Base-by-base conservation (phyloP, 1,140 invertebrate species). In the Drosophila ironensis region DNA sequence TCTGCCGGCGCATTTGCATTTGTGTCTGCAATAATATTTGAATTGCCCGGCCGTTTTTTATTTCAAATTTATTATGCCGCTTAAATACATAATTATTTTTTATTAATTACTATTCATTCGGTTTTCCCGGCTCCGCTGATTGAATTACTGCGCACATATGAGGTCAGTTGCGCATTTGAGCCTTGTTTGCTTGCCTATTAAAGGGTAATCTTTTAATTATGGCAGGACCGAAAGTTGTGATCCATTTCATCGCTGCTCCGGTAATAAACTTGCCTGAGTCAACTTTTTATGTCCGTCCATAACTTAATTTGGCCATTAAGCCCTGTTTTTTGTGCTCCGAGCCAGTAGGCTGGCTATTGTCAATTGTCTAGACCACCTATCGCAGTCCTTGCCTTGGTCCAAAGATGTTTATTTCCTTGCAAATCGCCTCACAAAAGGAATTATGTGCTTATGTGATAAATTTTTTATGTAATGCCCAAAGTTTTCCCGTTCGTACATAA, bases 401-500 rank as follows among this genome's bases (percentile, higher is more conserved):
- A 44, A 54, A 12, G n/a, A 37, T 44, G 30, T 52, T 71, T 64
- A 70, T 52, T 52, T 71, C 51, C 25, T 50, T 46, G 24, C 33
- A 70, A 70, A 59, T 70, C 25, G 47, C 2, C 27, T 45, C 19
- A 66, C 35, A 77, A 53, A 25, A 30, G 40, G 25, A 60, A 41
- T 61, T 60, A 71, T 71, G 67, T 27, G 47, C 57, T 74, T 57
- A 74, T 74, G 45, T 22, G 28, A 66, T 66, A 76, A 25, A 54
- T 77, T 78, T 57, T 64, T 54, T 64, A 64, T 69, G 47, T 74
- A 51, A 75, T 76, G 56, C 22, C 24, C 19, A 72, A 81, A 82
- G 41, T 72, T 82, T 82, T 46, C 35, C 14, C 17, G 27, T 33
- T 27, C 28, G 5, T 27, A 44, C 33, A 63, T 67, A 56, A 69